Evolutionary conservation across 2,888 invertebrate species (phyloP).

Genomic region (Aspidiotus rigidus): DNA sequence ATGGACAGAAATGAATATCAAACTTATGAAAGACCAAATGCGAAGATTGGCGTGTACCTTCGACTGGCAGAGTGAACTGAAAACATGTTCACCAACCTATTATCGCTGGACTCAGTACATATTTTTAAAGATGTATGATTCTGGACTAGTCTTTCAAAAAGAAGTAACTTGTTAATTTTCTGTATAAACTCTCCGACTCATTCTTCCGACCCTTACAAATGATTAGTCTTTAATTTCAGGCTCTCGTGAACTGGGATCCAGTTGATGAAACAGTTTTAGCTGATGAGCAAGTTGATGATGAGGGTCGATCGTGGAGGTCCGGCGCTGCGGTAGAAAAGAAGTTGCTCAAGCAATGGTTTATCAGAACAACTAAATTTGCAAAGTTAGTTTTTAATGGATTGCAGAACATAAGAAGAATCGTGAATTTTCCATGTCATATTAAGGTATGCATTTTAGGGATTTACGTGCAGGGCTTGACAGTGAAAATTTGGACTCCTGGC

Average conservation of each 20-base stretch:
- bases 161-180: conserved; percentile 48
- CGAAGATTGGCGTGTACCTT: conserved; percentile 68
- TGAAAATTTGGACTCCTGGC: conserved; percentile 65
- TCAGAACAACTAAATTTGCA: conserved; percentile 77
- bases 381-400: conserved; percentile 43
- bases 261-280: conserved; percentile 94
- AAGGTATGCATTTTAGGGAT: too few relatives aligned
- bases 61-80: conserved; percentile 85
- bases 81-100: conserved; percentile 78
- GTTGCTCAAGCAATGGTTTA: conserved; percentile 86
- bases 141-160: conserved; percentile 76
- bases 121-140: conserved; percentile 76
- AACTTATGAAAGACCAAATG: conserved; percentile 72
- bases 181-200: not conserved
- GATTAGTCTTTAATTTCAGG: conserved; percentile 45
- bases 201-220: too few relatives aligned
- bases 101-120: conserved; percentile 95
- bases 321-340: conserved; percentile 88
- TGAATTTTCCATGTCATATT: too few relatives aligned
- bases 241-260: conserved; percentile 96
- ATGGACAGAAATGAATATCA: conserved; percentile 86
- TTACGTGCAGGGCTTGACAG: conserved; percentile 47
- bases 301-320: conserved; percentile 90
- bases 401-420: not conserved
- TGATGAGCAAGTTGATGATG: conserved; percentile 91